These are phyloP conservation scores for Morpho deidamia DNA, from an alignment of 2,888 invertebrate genomes.

Conservation along the genomic window DNA sequence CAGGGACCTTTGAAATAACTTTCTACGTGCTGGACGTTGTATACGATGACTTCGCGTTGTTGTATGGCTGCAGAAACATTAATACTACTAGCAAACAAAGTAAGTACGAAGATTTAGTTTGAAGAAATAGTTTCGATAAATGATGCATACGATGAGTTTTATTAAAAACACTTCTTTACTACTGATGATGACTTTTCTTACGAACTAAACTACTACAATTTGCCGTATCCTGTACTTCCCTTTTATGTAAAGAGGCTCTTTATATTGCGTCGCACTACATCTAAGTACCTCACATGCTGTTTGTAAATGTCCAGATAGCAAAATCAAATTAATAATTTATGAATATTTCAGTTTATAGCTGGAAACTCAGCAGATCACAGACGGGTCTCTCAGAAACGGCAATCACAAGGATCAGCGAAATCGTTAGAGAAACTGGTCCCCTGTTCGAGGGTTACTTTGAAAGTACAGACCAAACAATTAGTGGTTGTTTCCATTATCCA, in stretches of 20 bases:
- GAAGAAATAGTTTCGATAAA: background rate
- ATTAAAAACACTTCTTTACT: too few species aligned
- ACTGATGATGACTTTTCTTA: too few species aligned
- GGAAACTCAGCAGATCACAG: conserved; percentile 51
- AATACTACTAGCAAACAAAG: conserved; percentile 44
- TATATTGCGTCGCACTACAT: too few species aligned
- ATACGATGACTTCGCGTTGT: conserved; percentile 79
- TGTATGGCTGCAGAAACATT: conserved; percentile 78
- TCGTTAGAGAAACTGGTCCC: conserved; percentile 39
- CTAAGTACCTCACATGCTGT: too few species aligned
- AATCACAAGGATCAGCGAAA: conserved; percentile 31
- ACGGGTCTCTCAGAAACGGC: conserved; percentile 39
- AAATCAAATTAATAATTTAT: background rate
- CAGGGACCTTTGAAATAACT: conserved; percentile 54
- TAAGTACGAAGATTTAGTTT: conserved; percentile 27
- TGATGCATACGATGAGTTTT: too few species aligned
- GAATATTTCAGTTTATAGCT: conserved; percentile 52
- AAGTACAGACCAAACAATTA: conserved; percentile 40
- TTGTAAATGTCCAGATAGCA: too few species aligned
- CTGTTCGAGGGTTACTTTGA: conserved; percentile 50
- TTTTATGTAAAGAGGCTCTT: too few species aligned
- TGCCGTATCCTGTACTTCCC: too few species aligned
- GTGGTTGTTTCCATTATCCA: conserved; percentile 60
- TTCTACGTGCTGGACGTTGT: conserved; percentile 82
- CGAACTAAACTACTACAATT: too few species aligned